These are phyloP conservation scores for Alentia gelatinosa DNA, from an alignment of 2,888 invertebrate species.

Conservation along the genomic window DNA sequence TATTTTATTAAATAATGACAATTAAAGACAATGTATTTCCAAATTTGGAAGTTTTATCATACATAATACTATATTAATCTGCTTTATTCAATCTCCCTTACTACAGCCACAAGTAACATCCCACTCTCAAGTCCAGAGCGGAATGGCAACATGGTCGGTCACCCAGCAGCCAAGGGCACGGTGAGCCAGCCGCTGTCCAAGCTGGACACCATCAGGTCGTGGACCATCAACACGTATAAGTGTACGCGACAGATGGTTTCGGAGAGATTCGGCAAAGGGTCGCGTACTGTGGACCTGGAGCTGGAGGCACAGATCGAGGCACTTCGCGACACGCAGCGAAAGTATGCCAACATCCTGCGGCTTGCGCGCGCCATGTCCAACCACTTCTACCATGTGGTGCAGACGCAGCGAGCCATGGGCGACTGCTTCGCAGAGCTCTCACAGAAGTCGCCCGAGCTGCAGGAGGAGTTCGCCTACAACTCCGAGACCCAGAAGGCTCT, in stretches of 20 bases:
- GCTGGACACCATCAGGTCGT: conserved; percentile 94
- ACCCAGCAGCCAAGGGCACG: neutral
- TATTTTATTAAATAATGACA: too few relatives aligned
- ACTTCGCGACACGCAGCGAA: conserved; percentile 95
- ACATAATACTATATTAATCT: too few relatives aligned
- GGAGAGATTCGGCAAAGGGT: conserved; percentile 92
- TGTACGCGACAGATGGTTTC: conserved; percentile 98
- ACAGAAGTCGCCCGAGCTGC: conserved; percentile 96
- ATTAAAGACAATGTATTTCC: too few relatives aligned
- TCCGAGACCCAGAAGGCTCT: conserved; percentile 96
- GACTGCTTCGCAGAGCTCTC: conserved; percentile 96
- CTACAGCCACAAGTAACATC: conserved; percentile 73
- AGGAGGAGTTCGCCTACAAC: conserved; percentile 96
- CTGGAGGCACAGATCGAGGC: conserved; percentile 96
- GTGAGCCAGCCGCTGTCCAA: conserved; percentile 67
- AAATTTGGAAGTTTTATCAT: too few relatives aligned
- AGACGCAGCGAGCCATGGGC: conserved; percentile 92
- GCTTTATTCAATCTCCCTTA: neutral
- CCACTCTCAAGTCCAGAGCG: conserved; percentile 70
- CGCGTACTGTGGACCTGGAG: conserved; percentile 85
- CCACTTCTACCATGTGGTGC: conserved; percentile 93
- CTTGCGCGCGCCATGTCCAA: conserved; percentile 91
- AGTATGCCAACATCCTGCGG: conserved; percentile 89
- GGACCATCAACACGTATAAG: conserved; percentile 99
- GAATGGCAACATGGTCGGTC: conserved; percentile 65